These are phyloP conservation scores for Chalcis sispes DNA, from an alignment of 2,888 invertebrate species.

Conservation along the genomic window DNA sequence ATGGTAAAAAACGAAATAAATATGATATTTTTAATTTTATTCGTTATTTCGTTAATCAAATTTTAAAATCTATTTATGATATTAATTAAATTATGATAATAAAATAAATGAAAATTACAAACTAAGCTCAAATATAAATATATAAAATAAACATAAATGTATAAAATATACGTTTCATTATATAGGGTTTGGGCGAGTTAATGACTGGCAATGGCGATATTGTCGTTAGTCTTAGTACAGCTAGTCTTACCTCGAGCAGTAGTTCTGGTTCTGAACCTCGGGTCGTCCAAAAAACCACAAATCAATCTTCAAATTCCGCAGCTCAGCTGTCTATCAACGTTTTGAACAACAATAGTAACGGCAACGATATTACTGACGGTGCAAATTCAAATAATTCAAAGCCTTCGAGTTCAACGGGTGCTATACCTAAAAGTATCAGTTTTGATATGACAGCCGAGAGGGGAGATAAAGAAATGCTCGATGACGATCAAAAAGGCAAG, in stretches of 20 bases:
- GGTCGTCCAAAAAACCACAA: slow-evolving; percentile 31
- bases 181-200: slow-evolving; percentile 46
- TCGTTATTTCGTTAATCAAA: too few relatives aligned
- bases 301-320: background rate
- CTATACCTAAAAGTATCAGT: slow-evolving; percentile 94
- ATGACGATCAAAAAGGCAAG: slow-evolving; percentile 79
- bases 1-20: too few relatives aligned
- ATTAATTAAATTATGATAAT: too few relatives aligned
- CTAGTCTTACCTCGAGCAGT: slow-evolving; percentile 79
- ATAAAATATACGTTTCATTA: too few relatives aligned
- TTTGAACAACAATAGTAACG: background rate
- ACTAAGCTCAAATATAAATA: too few relatives aligned
- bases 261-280: slow-evolving; percentile 76
- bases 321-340: background rate
- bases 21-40: background rate
- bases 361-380: slow-evolving; percentile 62
- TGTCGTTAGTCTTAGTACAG: slow-evolving; percentile 78
- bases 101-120: too few relatives aligned
- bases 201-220: slow-evolving; percentile 63
- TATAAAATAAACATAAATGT: too few relatives aligned
- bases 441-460: slow-evolving; percentile 93
- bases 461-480: slow-evolving; percentile 80
- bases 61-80: too few relatives aligned
- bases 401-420: slow-evolving; percentile 83
- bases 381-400: slow-evolving; percentile 70